Evolutionary conservation across 2,113 vertebrate genomes (phyloP), one percentile per base, ranked within the genome.

Genomic region (Odontophorus gujanensis): DNA sequence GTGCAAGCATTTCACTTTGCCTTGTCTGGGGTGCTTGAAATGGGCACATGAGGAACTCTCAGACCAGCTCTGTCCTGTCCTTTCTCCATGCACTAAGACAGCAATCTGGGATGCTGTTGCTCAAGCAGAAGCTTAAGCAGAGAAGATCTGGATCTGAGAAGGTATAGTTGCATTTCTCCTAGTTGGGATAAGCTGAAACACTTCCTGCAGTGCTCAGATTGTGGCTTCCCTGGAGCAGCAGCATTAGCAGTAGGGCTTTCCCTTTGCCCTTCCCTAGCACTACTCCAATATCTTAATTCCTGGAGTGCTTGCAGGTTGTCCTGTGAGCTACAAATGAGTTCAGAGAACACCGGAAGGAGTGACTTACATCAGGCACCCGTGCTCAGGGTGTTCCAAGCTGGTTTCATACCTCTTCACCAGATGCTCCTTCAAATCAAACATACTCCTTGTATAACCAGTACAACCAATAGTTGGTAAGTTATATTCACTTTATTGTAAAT

Each of bases 341-440:
- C 7, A 7, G 62, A 73, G 59, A 90, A 34, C 28, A 38, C 7
- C 17, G 43, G 58, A 53, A 79, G n/a, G 11, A 34, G 48, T 4
- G 28, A 8, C 0, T 0, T 7, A 9, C 2, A 6, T 63, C 0
- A 1, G 3, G 12, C 32, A 21, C 17, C 38, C 36, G 13, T 2
- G 25, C 26, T 0, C 65, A 13, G 68, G 32, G 61, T 21, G 4
- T 11, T 40, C 58, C 62, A 57, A 48, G 32, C 38, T 48, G 75
- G n/a, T 20, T 47, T 81, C 30, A 1, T 22, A 43, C 11, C 69
- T 66, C 1, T 2, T 53, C 53, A 40, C n/a, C 62, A 76, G 74
- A 6, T 43, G 13, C 13, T 38, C 78, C 47, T 61, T 85, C 80
- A 85, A 63, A 45, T 43, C 43, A 55, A 59, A 47, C 0, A 1